Conservation (phyloP, 35 echinoderm and acorn worm species). For the Eucidaris tribuloides region DNA sequence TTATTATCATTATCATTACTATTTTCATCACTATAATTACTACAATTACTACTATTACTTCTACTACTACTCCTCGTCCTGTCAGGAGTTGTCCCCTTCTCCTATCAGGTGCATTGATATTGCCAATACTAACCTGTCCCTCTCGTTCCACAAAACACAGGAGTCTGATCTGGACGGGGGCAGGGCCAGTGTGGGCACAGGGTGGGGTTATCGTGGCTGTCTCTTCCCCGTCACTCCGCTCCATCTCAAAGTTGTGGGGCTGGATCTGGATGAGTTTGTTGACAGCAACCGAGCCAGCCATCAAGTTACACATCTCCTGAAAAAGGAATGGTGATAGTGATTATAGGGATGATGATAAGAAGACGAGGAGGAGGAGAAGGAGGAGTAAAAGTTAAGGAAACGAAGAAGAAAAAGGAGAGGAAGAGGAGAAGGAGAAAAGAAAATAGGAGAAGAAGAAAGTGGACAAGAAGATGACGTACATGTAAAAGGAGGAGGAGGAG, state of each 20-base stretch:
- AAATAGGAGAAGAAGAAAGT: background rate
- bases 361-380: background rate
- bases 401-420: background rate
- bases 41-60: no score
- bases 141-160: constrained; percentile 84
- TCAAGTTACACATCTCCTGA: constrained; percentile 94
- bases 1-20: no score
- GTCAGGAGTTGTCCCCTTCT: no score
- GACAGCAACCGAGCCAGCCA: constrained; percentile 84
- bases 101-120: no score
- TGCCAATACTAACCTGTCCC: constrained; percentile 60
- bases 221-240: constrained; percentile 47
- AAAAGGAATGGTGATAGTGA: background rate
- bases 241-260: constrained; percentile 96
- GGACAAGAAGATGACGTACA: background rate
- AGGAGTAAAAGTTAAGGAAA: background rate
- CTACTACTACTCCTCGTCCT: no score
- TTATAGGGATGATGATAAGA: background rate
- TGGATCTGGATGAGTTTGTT: constrained; percentile 97
- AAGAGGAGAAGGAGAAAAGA: background rate
- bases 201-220: constrained; percentile 86
- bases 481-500: background rate
- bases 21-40: no score
- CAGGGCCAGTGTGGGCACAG: constrained; percentile 92
- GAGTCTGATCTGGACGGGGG: constrained; percentile 74